phyloP scores from a whole-genome alignment of 2,113 vertebrate genomes.

The Ornithorhynchus anatinus region DNA sequence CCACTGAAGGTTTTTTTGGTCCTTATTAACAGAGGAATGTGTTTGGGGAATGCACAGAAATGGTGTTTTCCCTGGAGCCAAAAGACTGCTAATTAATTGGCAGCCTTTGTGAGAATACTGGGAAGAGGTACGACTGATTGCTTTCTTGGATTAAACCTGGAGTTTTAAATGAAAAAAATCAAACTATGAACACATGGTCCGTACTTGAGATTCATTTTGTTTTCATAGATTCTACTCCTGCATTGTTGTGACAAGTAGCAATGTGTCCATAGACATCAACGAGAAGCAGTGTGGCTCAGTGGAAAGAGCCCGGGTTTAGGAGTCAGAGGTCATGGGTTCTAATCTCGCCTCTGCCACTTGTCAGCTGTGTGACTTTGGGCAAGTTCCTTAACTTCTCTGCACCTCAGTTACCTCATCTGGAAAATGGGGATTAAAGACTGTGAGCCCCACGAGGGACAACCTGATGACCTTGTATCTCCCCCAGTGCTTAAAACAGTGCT shows the following conservation, averaged over 20 bases:
- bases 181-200: conserved; percentile 30
- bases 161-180: conserved; percentile 36
- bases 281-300: too few species aligned
- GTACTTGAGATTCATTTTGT: conserved; percentile 35
- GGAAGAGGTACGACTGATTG: conserved; percentile 13
- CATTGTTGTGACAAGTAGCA: conserved; percentile 6
- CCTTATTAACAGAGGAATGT: conserved; percentile 30
- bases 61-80: conserved; percentile 14
- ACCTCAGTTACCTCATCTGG: too few species aligned
- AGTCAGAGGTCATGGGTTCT: too few species aligned
- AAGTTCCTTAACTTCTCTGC: too few species aligned
- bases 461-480: too few species aligned
- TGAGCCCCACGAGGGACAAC: too few species aligned
- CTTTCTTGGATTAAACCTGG: conserved; percentile 25
- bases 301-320: too few species aligned
- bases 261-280: conserved; percentile 28
- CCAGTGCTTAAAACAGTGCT: too few species aligned
- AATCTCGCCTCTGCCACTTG: too few species aligned
- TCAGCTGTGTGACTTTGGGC: too few species aligned
- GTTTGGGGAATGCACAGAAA: conserved; percentile 36
- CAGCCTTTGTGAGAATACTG: conserved; percentile 18
- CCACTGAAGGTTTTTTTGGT: conserved; percentile 3
- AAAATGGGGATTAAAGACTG: too few species aligned
- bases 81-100: conserved; percentile 24
- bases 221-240: background rate